Base-by-base conservation (phyloP, 2,113 vertebrate species). In the Isichthys henryi region DNA sequence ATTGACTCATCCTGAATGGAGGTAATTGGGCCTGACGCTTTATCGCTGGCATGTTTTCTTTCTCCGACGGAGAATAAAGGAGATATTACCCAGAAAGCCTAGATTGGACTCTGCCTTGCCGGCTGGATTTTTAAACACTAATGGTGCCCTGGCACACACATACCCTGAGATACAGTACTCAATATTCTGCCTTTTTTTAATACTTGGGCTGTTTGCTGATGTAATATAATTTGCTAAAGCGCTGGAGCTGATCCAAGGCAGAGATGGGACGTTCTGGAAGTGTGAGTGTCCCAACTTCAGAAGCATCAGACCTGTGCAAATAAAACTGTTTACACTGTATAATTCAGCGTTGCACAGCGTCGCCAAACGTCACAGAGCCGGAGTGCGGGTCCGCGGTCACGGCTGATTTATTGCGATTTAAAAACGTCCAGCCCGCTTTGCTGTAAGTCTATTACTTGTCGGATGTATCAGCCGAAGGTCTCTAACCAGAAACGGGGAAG, bases 61-160 rank as follows among this genome's bases (percentile, higher is more conserved):
- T 23, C 35, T 43, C 74, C 13, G 7, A 46, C 53, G 39, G 39
- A 89, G 74, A 83, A 49, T 56, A 80, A 82, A 89, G 35, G 39
- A 83, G 77, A 85, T 46, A 85, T 89, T 89, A 89, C 52, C 88
- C 53, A 23, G 52, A 89, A 52, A 85, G 23, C 88, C 49, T 23
- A 21, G 46, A 82, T 27, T 88, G 11, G 46, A 21, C 15, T 50
- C 66, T 9, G 66, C 49, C 19, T 56, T 56, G 35, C 10, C 77
- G 21, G 13, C 50, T 11, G 52, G 52, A 23, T 85, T 27, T 62
- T 85, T 83, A 49, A 85, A 62, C 43, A 48, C 21, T 46, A 46
- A 62, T 89, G 52, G 35, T 53, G 17, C 39, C 43, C 11, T 31
- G 80, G 80, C 50, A 84, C 52, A 58, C 15, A 50, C 31, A 52